Percentiles rank a stretch among this genome's conserved stretches.
phyloP scores from a whole-genome alignment of 37 sponge, comb jelly and placozoan species.

The Cliona cf. orientalis region DNA sequence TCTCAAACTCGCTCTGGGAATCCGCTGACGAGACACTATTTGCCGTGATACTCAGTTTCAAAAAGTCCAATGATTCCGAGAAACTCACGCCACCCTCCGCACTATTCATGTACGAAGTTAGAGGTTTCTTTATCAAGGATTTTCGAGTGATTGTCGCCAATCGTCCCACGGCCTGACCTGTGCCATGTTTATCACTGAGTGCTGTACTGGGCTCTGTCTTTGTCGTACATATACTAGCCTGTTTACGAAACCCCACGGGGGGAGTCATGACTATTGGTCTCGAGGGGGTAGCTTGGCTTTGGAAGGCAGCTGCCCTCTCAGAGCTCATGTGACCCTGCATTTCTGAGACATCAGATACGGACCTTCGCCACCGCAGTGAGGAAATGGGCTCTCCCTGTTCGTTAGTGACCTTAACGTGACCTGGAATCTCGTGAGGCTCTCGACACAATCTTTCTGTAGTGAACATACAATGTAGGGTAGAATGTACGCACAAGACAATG shows the following conservation, averaged over 20 bases:
- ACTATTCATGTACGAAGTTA: too few relatives aligned
- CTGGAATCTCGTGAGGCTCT: background rate
- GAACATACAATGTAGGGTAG: background rate
- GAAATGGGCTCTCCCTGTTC: background rate
- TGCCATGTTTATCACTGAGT: background rate
- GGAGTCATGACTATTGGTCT: background rate
- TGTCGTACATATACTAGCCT: too few relatives aligned
- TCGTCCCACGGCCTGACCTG: background rate
- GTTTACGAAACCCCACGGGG: too few relatives aligned
- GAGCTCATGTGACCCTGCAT: too few relatives aligned
- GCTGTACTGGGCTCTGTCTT: background rate
- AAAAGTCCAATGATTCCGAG: background rate
- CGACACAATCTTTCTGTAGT: constrained; percentile 21
- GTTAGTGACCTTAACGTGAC: constrained; percentile 6
- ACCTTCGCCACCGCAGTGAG: too few relatives aligned
- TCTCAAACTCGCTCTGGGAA: background rate
- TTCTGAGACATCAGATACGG: background rate
- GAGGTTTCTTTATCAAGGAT: background rate
- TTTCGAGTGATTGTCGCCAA: background rate
- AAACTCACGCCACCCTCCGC: too few relatives aligned
- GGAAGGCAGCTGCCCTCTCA: background rate
- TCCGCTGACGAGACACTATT: background rate
- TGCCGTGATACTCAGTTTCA: constrained; percentile 10
- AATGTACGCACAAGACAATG: background rate
- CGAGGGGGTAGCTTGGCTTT: background rate